phyloP scores from a whole-genome alignment of 2,113 vertebrate genomes.

The Felis catus region DNA sequence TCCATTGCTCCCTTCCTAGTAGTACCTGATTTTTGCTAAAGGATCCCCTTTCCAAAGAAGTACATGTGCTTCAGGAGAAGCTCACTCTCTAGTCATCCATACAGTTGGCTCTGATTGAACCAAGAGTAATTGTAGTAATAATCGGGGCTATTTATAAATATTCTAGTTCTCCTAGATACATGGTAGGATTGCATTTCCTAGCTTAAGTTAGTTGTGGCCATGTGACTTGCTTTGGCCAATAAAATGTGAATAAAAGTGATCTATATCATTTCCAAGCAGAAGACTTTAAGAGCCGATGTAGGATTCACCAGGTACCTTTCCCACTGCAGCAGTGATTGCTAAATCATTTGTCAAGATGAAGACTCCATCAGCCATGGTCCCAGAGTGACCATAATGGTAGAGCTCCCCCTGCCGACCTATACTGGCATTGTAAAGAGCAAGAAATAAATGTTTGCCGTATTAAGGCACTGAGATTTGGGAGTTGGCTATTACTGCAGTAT shows the following conservation, averaged over 20 bases:
- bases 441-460: not conserved
- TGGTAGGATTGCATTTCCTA: not conserved
- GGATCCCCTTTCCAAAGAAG: not conserved
- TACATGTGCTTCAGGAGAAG: not conserved
- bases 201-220: not conserved
- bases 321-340: not conserved
- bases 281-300: not conserved
- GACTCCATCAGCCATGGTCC: not conserved
- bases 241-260: slow-evolving; percentile 6
- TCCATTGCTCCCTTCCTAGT: not conserved
- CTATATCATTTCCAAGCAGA: not conserved
- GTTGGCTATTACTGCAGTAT: not conserved
- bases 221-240: slow-evolving; percentile 30
- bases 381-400: not conserved
- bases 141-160: not conserved
- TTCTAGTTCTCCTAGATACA: not conserved
- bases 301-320: not conserved
- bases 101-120: not conserved
- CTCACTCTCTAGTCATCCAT: not conserved
- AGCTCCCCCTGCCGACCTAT: not conserved
- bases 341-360: not conserved
- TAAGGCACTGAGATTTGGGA: not conserved
- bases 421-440: not conserved
- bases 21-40: not conserved
- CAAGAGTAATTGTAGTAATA: not conserved